A percentile compares a stretch with the other conserved stretches of the same genome.
Evolutionary conservation across 2,113 vertebrate species (phyloP).

Genomic region (Mesitornis unicolor): DNA sequence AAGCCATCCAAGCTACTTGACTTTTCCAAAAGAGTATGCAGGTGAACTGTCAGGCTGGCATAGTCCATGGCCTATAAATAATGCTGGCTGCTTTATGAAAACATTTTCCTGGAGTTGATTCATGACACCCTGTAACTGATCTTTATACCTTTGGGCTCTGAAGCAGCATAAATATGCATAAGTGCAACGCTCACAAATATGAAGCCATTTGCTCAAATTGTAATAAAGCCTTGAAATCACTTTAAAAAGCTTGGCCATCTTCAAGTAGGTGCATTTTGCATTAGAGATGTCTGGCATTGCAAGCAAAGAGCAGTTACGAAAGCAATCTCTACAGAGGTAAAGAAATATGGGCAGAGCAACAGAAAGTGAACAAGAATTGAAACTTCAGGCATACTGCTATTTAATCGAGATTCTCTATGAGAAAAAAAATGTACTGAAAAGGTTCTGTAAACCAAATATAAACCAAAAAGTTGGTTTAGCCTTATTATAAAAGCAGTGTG

Average conservation of each 20-base stretch:
- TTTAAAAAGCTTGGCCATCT: neutral
- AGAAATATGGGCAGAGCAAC: neutral
- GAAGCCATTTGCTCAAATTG: neutral
- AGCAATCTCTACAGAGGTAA: neutral
- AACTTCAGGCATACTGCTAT: neutral
- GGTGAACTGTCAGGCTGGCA: neutral
- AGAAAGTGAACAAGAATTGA: neutral
- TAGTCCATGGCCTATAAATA: neutral
- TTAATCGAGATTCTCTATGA: neutral
- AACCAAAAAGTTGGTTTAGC: neutral
- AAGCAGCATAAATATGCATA: neutral
- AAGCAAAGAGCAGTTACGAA: neutral
- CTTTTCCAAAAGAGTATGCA: neutral
- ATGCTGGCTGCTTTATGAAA: neutral
- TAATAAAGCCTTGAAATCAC: neutral
- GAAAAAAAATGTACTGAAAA: neutral
- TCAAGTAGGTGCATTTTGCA: neutral
- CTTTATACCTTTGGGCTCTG: neutral
- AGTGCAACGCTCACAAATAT: neutral
- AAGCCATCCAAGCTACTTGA: neutral
- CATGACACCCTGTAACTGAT: neutral
- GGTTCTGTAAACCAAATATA: neutral
- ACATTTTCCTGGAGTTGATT: neutral
- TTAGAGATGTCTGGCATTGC: accelerated
- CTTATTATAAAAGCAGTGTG: neutral